phyloP scores from a whole-genome alignment of 1,140 invertebrate species.

The Temnothorax nylanderi region DNA sequence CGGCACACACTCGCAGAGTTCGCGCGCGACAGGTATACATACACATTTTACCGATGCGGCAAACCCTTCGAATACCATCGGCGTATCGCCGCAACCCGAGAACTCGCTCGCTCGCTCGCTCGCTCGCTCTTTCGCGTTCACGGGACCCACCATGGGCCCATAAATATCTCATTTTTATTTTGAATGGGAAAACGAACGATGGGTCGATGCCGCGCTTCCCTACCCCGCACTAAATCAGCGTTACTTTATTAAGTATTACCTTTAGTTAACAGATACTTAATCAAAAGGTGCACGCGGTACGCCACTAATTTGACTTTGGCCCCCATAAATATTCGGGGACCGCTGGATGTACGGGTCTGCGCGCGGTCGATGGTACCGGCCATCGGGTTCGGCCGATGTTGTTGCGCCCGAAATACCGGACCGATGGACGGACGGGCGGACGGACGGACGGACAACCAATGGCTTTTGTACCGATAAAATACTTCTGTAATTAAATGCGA shows the following conservation, averaged over 20 bases:
- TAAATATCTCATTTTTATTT: constrained; percentile 86
- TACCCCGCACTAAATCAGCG: constrained; percentile 84
- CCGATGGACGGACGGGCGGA: constrained; percentile 54
- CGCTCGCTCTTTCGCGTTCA: constrained; percentile 19
- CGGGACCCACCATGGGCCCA: constrained; percentile 69
- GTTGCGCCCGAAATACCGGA: constrained; percentile 79
- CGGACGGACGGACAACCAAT: constrained; percentile 80
- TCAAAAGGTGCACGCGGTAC: constrained; percentile 86
- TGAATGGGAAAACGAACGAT: constrained; percentile 85
- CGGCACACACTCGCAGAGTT: constrained; percentile 32
- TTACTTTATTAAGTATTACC: constrained; percentile 87
- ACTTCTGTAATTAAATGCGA: constrained; percentile 85
- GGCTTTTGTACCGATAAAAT: constrained; percentile 83
- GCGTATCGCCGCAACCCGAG: constrained; percentile 61
- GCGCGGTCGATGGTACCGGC: constrained; percentile 43
- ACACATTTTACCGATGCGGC: constrained; percentile 28
- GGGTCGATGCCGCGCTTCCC: constrained; percentile 77
- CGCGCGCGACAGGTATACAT: constrained; percentile 31
- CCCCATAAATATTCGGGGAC: constrained; percentile 85
- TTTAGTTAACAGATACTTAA: constrained; percentile 87
- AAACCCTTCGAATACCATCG: constrained; percentile 71
- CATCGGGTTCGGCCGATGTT: constrained; percentile 56
- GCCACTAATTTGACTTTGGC: constrained; percentile 86
- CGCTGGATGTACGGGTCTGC: constrained; percentile 66
- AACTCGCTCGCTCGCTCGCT: constrained; percentile 42